Evolutionary conservation across 2,113 vertebrate species (phyloP), one percentile per base, ranked within the genome.

Genomic region (Romanogobio albipinnatus): DNA sequence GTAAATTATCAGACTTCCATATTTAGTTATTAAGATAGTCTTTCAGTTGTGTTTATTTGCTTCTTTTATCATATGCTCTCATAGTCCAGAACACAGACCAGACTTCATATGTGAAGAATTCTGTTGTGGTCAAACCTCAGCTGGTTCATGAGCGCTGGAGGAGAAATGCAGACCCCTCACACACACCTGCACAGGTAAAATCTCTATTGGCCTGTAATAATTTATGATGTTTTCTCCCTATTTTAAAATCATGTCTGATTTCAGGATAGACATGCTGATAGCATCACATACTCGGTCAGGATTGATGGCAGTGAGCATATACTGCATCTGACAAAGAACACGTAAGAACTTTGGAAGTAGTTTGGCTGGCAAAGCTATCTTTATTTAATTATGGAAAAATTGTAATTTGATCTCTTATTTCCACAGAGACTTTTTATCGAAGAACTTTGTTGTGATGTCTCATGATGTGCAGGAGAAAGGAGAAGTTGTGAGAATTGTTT

Each of bases 351-450:
- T 43, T 43, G 5, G 5, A 22, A 70, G 33, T 3, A 26, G 9
- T 9, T 6, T 45, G 24, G 7, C n/a, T 29, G 4, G 9, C 6
- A 53, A 76, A 3, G 9, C 10, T 43, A 19, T 22, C 5, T 15
- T 51, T 15, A 6, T 15, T 17, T 53, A 26, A 76, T 29, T 19
- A 29, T 76, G 29, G 29, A 0, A 13, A 53, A 17, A 53, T 17
- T 76, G 0, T 17, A 53, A 29, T 70, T 33, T 49, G 22, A 26
- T 77, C 26, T 78, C 9, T 71, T 66, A 19, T 33, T 68, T 87
- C 66, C 0, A 74, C 90, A 95, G 95, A 88, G 90, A 91, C 29
- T 95, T 95, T 86, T 77, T 95, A 77, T 92, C 93, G n/a, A 88
- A 91, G 45, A 83, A 89, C 33, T 93, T 95, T 86, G 77, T 92